A percentile compares a stretch with the other conserved stretches of the same genome.
phyloP scores from a whole-genome alignment of 1,140 invertebrate species.

The Sycobia sp. region DNA sequence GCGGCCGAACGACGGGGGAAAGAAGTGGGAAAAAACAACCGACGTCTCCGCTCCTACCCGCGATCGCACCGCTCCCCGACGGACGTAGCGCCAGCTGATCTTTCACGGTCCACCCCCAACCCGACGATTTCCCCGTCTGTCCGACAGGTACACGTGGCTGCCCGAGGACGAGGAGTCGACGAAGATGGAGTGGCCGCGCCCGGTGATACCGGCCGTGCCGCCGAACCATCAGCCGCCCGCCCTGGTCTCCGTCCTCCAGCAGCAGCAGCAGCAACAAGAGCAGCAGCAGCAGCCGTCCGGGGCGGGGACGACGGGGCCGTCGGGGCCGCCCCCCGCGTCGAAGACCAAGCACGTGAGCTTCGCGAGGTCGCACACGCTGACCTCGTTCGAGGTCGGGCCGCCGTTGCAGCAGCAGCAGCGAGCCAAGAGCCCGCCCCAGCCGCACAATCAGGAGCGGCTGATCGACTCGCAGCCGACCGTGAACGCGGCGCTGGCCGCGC shows the following conservation, averaged over 20 bases:
- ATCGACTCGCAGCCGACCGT: conserved; percentile 59
- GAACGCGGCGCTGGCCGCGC: conserved; percentile 42
- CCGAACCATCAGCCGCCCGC: too few relatives aligned
- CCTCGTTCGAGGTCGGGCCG: conserved; percentile 80
- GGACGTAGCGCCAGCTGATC: too few relatives aligned
- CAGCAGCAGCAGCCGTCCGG: conserved; percentile 51
- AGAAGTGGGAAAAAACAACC: too few relatives aligned
- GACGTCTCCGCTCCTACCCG: too few relatives aligned
- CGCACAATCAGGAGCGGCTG: conserved; percentile 75
- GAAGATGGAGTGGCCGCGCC: conserved; percentile 72
- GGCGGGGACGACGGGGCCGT: conserved; percentile 63
- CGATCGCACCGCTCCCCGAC: neutral
- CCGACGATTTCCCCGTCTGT: neutral
- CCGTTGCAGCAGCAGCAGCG: too few relatives aligned
- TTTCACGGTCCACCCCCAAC: too few relatives aligned
- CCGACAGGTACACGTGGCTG: conserved; percentile 72
- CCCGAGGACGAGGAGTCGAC: conserved; percentile 75
- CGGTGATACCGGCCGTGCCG: conserved; percentile 56
- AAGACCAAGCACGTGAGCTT: conserved; percentile 93
- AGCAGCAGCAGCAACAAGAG: too few relatives aligned
- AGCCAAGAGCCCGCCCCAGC: conserved; percentile 61
- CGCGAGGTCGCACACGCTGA: conserved; percentile 81
- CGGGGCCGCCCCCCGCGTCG: conserved; percentile 62
- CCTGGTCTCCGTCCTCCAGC: neutral
- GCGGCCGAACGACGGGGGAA: too few relatives aligned